phyloP scores from a whole-genome alignment of 2,113 vertebrate species.

The Peromyscus leucopus region DNA sequence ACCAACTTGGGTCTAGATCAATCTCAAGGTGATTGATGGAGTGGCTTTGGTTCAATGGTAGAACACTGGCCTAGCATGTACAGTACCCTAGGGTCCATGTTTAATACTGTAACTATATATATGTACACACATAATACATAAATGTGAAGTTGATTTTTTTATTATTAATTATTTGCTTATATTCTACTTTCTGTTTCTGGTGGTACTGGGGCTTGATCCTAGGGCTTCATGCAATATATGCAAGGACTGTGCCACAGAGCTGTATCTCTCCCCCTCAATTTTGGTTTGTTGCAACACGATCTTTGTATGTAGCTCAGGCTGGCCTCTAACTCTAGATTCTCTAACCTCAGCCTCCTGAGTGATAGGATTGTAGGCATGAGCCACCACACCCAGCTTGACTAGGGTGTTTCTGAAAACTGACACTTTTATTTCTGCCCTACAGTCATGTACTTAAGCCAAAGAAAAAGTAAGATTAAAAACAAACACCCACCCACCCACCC shows the following conservation, averaged over 20 bases:
- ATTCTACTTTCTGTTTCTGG: not conserved
- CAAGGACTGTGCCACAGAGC: not conserved
- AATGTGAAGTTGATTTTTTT: not conserved
- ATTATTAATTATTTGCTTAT: not conserved
- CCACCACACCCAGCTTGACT: not conserved
- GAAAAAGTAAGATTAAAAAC: not conserved
- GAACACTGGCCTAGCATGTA: not conserved
- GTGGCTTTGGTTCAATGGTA: not conserved
- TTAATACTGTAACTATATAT: not conserved
- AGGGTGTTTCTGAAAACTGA: not conserved
- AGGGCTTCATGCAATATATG: not conserved
- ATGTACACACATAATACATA: not conserved
- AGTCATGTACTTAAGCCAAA: not conserved
- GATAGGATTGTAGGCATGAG: not conserved
- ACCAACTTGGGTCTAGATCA: not conserved
- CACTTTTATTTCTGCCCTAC: not conserved
- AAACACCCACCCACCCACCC: no score
- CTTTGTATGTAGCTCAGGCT: not conserved
- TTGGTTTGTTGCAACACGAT: not conserved
- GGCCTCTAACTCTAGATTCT: not conserved
- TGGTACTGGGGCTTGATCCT: not conserved
- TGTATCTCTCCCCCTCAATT: not conserved
- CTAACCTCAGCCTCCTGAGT: not conserved
- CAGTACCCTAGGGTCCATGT: not conserved
- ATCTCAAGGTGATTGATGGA: not conserved